phyloP scores from a whole-genome alignment of 2,888 invertebrate genomes.

The Ptilodon capucinus region DNA sequence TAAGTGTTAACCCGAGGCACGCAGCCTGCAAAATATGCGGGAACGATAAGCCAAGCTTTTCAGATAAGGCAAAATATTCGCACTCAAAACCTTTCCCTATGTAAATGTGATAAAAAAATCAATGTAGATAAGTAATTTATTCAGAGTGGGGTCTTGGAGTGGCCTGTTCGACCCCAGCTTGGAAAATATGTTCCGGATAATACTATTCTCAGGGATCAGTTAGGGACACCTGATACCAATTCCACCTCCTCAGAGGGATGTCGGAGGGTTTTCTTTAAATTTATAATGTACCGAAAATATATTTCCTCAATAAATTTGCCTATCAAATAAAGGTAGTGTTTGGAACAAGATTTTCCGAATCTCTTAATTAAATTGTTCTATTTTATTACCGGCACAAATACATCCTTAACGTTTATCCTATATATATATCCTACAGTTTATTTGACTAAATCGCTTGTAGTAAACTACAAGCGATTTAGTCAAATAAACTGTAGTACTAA shows the following conservation, averaged over 20 bases:
- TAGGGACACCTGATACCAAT: constrained; percentile 73
- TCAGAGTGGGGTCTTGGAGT: constrained; percentile 60
- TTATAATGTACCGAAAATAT: constrained; percentile 21
- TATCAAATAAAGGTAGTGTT: not conserved
- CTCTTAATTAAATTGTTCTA: constrained; percentile 28
- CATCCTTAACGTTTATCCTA: constrained; percentile 17
- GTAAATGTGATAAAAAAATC: constrained; percentile 51
- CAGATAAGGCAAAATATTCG: constrained; percentile 23
- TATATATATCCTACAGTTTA: too few species aligned
- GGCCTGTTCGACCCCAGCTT: constrained; percentile 55
- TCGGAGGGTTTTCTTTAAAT: constrained; percentile 54
- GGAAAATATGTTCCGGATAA: constrained; percentile 74
- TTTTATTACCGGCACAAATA: constrained; percentile 25
- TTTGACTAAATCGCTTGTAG: too few species aligned
- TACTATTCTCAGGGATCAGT: constrained; percentile 70
- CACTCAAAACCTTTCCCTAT: constrained; percentile 38
- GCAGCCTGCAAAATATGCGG: constrained; percentile 15
- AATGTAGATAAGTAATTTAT: constrained; percentile 70
- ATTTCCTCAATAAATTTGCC: not conserved
- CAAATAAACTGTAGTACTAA: constrained; percentile 24
- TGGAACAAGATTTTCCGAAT: constrained; percentile 1
- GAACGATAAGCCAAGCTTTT: constrained; percentile 19
- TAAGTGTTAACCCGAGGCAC: constrained; percentile 13
- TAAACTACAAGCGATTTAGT: constrained; percentile 21
- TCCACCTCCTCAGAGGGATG: constrained; percentile 47